Percentiles rank a stretch among this genome's conserved stretches.
Conservation (phyloP, 2,113 vertebrate genomes). For the Symphodus melops region DNA sequence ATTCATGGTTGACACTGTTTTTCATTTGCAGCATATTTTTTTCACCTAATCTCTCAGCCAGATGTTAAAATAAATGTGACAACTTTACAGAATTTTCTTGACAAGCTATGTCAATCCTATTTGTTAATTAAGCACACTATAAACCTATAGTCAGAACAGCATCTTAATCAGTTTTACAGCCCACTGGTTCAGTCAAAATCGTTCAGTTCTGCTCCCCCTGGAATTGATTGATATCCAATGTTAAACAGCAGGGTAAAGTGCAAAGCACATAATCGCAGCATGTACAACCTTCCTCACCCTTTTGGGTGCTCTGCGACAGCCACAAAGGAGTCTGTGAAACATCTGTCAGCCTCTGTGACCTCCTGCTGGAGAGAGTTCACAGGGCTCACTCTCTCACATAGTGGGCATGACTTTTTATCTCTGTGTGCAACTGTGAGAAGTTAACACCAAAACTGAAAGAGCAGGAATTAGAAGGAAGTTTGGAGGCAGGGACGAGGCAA, state of each 20-base stretch:
- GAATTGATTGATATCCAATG: conserved; percentile 58
- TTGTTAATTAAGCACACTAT: conserved; percentile 2
- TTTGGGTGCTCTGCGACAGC: conserved; percentile 38
- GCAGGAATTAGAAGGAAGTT: conserved; percentile 28
- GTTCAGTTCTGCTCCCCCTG: not conserved
- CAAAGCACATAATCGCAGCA: conserved; percentile 56
- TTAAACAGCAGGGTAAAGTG: conserved; percentile 56
- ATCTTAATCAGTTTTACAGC: conserved; percentile 29
- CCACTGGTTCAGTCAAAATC: conserved; percentile 18
- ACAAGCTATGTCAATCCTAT: conserved; percentile 9
- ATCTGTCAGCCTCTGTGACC: conserved; percentile 53
- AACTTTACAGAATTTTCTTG: not conserved
- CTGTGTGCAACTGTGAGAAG: conserved; percentile 56
- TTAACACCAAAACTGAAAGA: conserved; percentile 51
- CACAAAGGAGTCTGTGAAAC: conserved; percentile 60
- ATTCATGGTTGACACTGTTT: not conserved
- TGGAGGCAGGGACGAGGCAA: conserved; percentile 10
- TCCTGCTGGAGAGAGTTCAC: conserved; percentile 51
- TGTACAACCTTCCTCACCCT: conserved; percentile 57
- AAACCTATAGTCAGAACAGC: conserved; percentile 1
- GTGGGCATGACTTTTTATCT: conserved; percentile 57
- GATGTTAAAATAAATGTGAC: not conserved
- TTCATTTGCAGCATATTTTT: not conserved
- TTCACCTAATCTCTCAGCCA: not conserved
- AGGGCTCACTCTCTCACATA: conserved; percentile 29